Conservation (phyloP, 2,797 vertebrate genomes). For the Sebastes iracundus region DNA sequence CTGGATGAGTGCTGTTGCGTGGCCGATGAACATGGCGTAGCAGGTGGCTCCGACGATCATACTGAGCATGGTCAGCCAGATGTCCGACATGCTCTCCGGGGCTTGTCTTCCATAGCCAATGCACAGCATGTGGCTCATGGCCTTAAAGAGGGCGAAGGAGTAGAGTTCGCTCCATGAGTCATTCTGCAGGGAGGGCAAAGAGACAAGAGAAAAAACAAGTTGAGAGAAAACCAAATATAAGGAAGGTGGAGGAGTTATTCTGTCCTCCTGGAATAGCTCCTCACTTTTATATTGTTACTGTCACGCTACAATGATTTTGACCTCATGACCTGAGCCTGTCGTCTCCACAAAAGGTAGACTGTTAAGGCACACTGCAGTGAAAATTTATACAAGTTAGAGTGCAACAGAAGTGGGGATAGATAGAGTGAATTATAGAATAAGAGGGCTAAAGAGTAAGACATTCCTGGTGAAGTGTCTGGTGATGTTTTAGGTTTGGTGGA, state of each 20-base stretch:
- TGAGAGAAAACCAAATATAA: neutral
- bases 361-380: neutral
- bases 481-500: conserved; percentile 27
- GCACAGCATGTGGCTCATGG: conserved; percentile 98
- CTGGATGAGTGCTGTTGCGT: conserved; percentile 96
- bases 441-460: neutral
- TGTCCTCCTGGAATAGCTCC: neutral
- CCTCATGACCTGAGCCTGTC: neutral
- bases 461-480: conserved; percentile 8
- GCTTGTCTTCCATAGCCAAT: conserved; percentile 96
- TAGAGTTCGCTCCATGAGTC: conserved; percentile 96
- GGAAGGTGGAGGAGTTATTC: neutral
- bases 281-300: neutral
- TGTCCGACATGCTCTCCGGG: conserved; percentile 95
- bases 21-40: conserved; percentile 98
- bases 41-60: conserved; percentile 98
- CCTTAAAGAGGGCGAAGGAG: conserved; percentile 96
- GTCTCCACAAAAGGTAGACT: conserved; percentile 4
- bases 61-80: conserved; percentile 99
- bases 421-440: neutral
- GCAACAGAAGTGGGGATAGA: neutral
- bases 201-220: neutral
- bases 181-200: conserved; percentile 83
- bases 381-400: neutral
- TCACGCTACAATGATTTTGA: conserved; percentile 1